These are phyloP conservation scores for Elmis aenea DNA, from an alignment of 2,888 invertebrate species.

Conservation along the genomic window DNA sequence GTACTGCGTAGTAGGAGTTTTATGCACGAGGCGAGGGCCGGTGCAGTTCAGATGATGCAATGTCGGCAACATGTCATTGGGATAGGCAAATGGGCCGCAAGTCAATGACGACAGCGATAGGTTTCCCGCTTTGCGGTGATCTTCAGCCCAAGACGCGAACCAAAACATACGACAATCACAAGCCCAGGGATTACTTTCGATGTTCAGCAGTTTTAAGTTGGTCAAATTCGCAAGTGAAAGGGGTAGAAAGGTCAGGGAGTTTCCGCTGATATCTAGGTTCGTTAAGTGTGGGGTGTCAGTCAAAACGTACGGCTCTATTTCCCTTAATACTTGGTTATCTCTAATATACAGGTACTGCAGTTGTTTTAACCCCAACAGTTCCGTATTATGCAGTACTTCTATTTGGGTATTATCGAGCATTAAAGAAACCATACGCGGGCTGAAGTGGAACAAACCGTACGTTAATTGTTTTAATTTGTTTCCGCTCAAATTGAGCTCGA, in stretches of 20 bases:
- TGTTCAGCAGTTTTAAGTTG: constrained; percentile 58
- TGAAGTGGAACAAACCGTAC: constrained; percentile 59
- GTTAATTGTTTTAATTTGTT: constrained; percentile 56
- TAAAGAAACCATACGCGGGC: constrained; percentile 56
- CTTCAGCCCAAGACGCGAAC: constrained; percentile 62
- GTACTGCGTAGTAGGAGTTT: constrained; percentile 60
- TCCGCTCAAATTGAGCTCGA: constrained; percentile 53
- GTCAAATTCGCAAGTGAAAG: constrained; percentile 61
- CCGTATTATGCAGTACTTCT: constrained; percentile 59
- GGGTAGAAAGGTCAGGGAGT: constrained; percentile 67
- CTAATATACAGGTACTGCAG: constrained; percentile 57
- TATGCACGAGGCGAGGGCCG: constrained; percentile 56
- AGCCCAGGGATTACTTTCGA: constrained; percentile 74
- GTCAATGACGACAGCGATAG: constrained; percentile 53
- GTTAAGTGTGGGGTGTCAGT: constrained; percentile 56
- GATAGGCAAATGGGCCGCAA: constrained; percentile 60
- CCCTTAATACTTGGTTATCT: constrained; percentile 56
- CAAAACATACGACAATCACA: constrained; percentile 85
- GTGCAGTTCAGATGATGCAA: constrained; percentile 68
- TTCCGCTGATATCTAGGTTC: constrained; percentile 64
- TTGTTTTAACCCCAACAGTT: constrained; percentile 59
- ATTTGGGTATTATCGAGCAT: constrained; percentile 64
- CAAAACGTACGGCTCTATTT: constrained; percentile 60
- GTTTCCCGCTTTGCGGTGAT: constrained; percentile 49
- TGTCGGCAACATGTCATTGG: constrained; percentile 65